Base-by-base conservation (phyloP, 2,888 invertebrate genomes). In the Pteria penguin region DNA sequence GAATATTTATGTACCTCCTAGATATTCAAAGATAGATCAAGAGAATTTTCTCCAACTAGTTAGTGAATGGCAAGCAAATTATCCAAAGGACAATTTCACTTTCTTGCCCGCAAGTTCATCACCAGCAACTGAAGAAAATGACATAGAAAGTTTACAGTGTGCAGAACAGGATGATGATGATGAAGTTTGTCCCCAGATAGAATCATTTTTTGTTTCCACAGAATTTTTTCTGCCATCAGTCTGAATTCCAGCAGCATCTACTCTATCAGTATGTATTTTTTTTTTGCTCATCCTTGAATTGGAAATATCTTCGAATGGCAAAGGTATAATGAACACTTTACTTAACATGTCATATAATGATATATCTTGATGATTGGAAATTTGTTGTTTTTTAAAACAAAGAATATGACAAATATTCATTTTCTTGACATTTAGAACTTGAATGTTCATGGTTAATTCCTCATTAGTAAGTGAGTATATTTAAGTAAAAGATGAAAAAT, bases 111-210 rank as follows among this genome's bases (percentile, higher is more conserved):
- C 63, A n/a, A 36, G 36, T 36, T 18, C 18, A 26, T 29, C 33
- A 32, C 4, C 63, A 36, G 26, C 63, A 14, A 63, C 24, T 36
- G 33, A 22, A 26, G 33, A 18, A 2, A 36, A 63, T n/a, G 33
- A 32, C 18, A 18, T 26, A 18, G 5, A 24, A 26, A 24, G 36
- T 11, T 4, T 36, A 63, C 22, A 62, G 31, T 62, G 62, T 31
- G 33, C 32, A 8, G 33, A 62, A 31, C 62, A 62, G 33, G 62
- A 62, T 62, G 62, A 33, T 62, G 62, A 62, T 62, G 62, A 62
- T 33, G 62, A 62, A n/a, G 62, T 62, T 11, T 62, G 32, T 32
- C 62, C 62, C 14, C 62, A 62, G 22, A 58, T 58, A 22, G 27
- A 58, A 29, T 18, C 58, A 24, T 11, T 29, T 0, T n/a, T n/a